Base-by-base conservation (phyloP, 2,797 vertebrate genomes). In the Poeciliopsis gracilis region DNA sequence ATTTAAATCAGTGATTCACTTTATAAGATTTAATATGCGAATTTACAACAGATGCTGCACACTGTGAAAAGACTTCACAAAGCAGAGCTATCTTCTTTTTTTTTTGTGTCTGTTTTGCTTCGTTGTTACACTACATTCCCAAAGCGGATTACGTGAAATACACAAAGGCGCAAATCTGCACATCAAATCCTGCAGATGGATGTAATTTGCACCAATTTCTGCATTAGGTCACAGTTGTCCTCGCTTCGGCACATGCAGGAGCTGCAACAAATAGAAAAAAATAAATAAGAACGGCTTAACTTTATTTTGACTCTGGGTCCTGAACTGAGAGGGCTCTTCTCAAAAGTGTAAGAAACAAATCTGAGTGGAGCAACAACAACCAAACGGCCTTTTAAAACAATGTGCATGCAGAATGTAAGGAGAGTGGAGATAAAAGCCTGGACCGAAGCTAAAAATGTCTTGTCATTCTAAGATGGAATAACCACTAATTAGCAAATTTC, bases 1-100 rank as follows among this genome's bases (percentile, higher is more conserved):
- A 78, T 79, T 46, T 76, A 77, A 81, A 85, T 87, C 23, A 75
- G 25, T 36, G 49, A 76, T 81, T 88, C 33, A 63, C 63, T 79
- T 82, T 51, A 75, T 73, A 36, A 63, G 53, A 61, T 81, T 23
- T 57, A 25, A 45, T 61, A 25, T 28, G 67, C 36, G 49, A 53
- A 59, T 71, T 75, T 69, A 71, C 41, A 23, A 28, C 57, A 66
- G 59, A 78, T 28, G 15, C 45, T 74, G 47, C 16, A 33, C 43
- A 53, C 28, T 66, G 13, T n/a, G 12, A 33, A 77, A n/a, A 51
- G 76, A 66, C 59, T 76, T 72, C 23, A 77, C 15, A 41, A 33
- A 72, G 28, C 23, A 25, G 66, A 18, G n/a, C 23, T 11, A 23
- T 36, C 16, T 63, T 36, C 15, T 69, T 2, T 16, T 15, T 69